phyloP scores from a whole-genome alignment of 2,888 invertebrate species.

The Maniola hyperantus region DNA sequence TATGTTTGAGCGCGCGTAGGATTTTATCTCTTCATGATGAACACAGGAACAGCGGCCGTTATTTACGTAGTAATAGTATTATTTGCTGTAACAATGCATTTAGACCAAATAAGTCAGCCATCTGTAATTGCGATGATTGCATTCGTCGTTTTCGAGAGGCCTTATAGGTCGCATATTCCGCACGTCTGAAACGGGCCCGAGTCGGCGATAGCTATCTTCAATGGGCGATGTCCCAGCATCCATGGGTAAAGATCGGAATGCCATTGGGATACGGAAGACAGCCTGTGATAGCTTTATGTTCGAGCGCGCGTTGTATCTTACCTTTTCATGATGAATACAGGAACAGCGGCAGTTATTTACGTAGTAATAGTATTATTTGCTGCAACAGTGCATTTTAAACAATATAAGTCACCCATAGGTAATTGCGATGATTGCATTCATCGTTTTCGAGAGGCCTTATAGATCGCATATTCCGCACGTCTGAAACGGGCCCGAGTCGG shows the following conservation, averaged over 20 bases:
- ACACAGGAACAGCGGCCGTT: background rate
- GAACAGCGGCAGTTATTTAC: no score
- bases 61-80: no score
- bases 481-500: constrained; percentile 22
- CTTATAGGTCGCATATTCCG: constrained; percentile 16
- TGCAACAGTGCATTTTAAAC: no score
- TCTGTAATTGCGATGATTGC: background rate
- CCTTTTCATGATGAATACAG: constrained; percentile 30
- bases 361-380: no score
- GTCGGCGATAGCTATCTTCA: constrained; percentile 31
- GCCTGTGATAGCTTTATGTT: constrained; percentile 38
- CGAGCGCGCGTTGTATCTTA: constrained; percentile 30
- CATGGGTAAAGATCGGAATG: constrained; percentile 63
- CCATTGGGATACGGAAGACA: constrained; percentile 35
- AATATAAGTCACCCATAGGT: no score
- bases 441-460: constrained; percentile 1
- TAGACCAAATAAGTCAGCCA: no score
- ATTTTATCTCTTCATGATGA: constrained; percentile 35
- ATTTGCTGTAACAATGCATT: no score
- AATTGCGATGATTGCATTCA: background rate
- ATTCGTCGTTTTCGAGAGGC: background rate
- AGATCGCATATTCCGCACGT: constrained; percentile 17
- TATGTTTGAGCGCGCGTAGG: constrained; percentile 31
- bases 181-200: constrained; percentile 14
- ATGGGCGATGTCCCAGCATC: constrained; percentile 28